Base-by-base conservation (phyloP, 2,888 invertebrate genomes). In the Scaptomyza reducta region DNA sequence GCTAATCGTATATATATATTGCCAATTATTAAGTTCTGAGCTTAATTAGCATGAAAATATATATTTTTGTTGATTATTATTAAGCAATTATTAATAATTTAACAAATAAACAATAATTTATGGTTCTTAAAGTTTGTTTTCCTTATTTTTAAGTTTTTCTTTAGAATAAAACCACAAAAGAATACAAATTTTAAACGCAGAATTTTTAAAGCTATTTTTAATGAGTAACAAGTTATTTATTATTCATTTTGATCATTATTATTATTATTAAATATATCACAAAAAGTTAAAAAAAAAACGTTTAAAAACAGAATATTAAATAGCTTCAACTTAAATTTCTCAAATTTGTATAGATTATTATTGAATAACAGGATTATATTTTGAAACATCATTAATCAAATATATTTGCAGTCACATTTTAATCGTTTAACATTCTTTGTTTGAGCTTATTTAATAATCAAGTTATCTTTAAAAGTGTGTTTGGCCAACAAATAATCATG, bases 311-410 rank as follows among this genome's bases (percentile, higher is more conserved):
- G n/a, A n/a, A n/a, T 7, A 27, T 27, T 27, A 2, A 6, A 35
- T 35, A n/a, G n/a, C 6, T n/a, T 7, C 6, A 35, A n/a, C n/a
- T 4, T 35, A 35, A 35, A 2, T n/a, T 6, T n/a, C 35, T n/a
- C 6, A n/a, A n/a, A n/a, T 35, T n/a, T 35, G n/a, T 35, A n/a
- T 7, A n/a, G 35, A 35, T n/a, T 35, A n/a, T 35, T 35, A n/a
- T 35, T 10, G 40, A 27, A 40, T 27, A 50, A 38, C 11, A 9
- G 40, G 40, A 44, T 14, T 25, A 25, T 27, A 27, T 31, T 22
- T n/a, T 10, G 40, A 29, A 38, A 44, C 18, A 22, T 38, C 29
- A 66, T 66, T 54, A 33, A 54, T 63, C 45, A 63, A 54, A 27
- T 14, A 7, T n/a, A 7, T 25, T 44, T 49, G 6, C 29, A 38